phyloP scores from a whole-genome alignment of 2,888 invertebrate genomes.

The Leptopilina syphax region DNA sequence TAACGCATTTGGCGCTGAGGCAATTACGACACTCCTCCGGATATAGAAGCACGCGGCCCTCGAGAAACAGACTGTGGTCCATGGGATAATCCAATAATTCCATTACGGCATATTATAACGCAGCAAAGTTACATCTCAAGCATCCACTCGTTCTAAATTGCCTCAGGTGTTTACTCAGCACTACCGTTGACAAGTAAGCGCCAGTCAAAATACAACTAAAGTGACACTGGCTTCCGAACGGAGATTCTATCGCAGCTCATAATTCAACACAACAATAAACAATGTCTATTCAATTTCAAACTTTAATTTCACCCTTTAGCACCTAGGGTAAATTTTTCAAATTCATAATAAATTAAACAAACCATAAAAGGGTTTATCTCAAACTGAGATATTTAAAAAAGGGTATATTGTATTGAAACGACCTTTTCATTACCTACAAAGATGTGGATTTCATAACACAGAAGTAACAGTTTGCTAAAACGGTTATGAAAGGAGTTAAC shows the following conservation, averaged over 20 bases:
- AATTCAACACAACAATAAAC: background rate
- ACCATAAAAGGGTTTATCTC: too few relatives aligned
- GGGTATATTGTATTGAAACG: too few relatives aligned
- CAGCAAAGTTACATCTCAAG: constrained; percentile 54
- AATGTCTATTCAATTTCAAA: background rate
- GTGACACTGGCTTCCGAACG: background rate
- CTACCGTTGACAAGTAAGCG: constrained; percentile 30
- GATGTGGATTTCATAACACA: too few relatives aligned
- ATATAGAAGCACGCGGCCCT: constrained; percentile 34
- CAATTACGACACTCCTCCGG: constrained; percentile 40
- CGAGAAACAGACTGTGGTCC: constrained; percentile 6
- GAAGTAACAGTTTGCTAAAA: too few relatives aligned
- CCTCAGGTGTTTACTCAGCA: background rate
- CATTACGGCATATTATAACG: constrained; percentile 56
- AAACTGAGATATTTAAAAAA: too few relatives aligned
- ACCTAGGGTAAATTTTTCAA: background rate
- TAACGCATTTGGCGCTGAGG: constrained; percentile 21
- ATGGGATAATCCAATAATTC: constrained; percentile 59
- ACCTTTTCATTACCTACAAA: too few relatives aligned
- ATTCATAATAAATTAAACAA: background rate
- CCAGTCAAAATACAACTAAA: background rate
- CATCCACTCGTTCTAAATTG: constrained; percentile 20
- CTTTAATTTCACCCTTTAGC: background rate
- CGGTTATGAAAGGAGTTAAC: too few relatives aligned
- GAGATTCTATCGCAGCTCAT: background rate